Conservation (phyloP, 1,140 invertebrate genomes). For the Aphelinus atriplicis region DNA sequence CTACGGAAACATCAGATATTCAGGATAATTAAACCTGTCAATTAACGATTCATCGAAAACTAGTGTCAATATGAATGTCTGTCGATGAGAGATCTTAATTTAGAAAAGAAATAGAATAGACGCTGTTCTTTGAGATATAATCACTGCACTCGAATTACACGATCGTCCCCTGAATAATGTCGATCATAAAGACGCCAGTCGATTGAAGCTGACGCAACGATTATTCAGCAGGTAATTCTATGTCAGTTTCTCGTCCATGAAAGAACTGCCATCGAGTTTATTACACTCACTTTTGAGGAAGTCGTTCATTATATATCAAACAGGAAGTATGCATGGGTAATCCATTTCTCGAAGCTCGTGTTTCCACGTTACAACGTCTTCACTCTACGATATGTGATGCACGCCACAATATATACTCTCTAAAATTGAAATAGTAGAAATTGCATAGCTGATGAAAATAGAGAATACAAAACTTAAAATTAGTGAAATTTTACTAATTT, state of each 20-base stretch:
- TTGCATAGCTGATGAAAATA: too few relatives aligned
- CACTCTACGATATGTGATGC: too few relatives aligned
- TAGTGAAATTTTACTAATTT: not conserved
- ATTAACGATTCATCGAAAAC: conserved; percentile 5
- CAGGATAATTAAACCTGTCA: conserved; percentile 40
- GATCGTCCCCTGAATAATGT: not conserved
- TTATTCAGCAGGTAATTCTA: not conserved
- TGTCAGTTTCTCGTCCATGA: too few relatives aligned
- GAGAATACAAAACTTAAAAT: too few relatives aligned
- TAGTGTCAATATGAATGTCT: not conserved
- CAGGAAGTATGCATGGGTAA: too few relatives aligned
- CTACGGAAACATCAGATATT: not conserved
- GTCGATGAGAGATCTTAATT: conserved; percentile 28
- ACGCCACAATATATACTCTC: too few relatives aligned
- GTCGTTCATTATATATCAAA: too few relatives aligned
- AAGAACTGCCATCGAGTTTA: too few relatives aligned
- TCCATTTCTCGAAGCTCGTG: too few relatives aligned
- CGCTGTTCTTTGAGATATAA: not conserved
- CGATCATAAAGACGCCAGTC: not conserved
- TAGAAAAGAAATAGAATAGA: not conserved
- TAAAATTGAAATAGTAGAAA: too few relatives aligned
- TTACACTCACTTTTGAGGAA: too few relatives aligned
- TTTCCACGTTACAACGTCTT: too few relatives aligned
- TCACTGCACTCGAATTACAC: conserved; percentile 18
- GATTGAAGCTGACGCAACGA: conserved; percentile 11